Evolutionary conservation across 1,140 invertebrate genomes (phyloP).

Genomic region (Drosophila mauritiana): DNA sequence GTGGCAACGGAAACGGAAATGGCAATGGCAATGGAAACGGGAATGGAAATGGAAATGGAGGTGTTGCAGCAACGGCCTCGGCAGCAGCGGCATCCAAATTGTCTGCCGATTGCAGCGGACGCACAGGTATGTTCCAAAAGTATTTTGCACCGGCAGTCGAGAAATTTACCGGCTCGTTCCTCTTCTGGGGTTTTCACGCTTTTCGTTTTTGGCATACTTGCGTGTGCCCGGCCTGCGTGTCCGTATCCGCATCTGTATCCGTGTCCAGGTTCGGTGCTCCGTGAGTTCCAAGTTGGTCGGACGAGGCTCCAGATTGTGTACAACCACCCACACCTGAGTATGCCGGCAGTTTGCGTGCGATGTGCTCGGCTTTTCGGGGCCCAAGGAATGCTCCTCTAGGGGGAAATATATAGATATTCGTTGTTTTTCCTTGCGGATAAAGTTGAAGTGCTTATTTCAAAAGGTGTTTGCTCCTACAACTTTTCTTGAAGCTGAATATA

Average conservation of each 20-base stretch:
- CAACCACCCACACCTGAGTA: conserved; percentile 32
- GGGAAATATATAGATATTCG: conserved; percentile 3
- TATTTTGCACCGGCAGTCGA: conserved; percentile 79
- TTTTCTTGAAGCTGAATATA: neutral
- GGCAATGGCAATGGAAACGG: conserved; percentile 2
- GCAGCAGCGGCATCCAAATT: conserved; percentile 72
- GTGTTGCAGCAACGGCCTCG: conserved; percentile 37
- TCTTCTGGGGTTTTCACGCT: conserved; percentile 73
- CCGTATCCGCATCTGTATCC: neutral
- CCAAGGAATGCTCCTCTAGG: conserved; percentile 12
- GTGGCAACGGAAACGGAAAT: conserved; percentile 33
- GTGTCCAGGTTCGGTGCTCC: no score
- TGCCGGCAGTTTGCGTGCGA: conserved; percentile 69
- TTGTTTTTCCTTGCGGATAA: neutral
- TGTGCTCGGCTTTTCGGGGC: conserved; percentile 62
- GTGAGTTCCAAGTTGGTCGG: neutral
- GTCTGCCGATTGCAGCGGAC: conserved; percentile 83
- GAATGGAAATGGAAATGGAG: conserved; percentile 1
- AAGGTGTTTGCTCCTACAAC: neutral
- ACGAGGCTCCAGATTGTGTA: conserved; percentile 13
- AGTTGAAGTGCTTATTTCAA: neutral
- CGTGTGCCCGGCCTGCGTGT: conserved; percentile 62
- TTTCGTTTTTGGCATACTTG: conserved; percentile 82
- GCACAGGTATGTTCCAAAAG: conserved; percentile 84
- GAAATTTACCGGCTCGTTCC: conserved; percentile 66